Evolutionary conservation across 1,140 invertebrate genomes (phyloP).

Genomic region (Drosophila quadrilineata): DNA sequence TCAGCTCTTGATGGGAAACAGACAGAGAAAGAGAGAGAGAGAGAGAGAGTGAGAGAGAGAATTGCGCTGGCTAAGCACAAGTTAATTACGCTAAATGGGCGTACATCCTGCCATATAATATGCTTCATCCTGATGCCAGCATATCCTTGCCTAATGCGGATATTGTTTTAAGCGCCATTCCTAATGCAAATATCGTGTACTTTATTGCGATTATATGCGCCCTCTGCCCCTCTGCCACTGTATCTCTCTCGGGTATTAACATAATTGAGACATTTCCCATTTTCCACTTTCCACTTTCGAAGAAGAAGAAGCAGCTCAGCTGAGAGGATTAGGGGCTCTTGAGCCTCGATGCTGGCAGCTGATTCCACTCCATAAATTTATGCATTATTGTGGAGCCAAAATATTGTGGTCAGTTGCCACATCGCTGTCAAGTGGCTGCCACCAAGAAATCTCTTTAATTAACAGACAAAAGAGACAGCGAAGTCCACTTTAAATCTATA

Average conservation of each 20-base stretch:
- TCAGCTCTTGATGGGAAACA: too few relatives aligned
- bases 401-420: constrained; percentile 17
- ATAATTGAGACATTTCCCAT: constrained; percentile 60
- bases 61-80: constrained; percentile 28
- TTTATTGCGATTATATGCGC: constrained; percentile 31
- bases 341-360: neutral
- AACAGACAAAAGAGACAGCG: constrained; percentile 46
- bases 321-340: constrained; percentile 8
- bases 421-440: constrained; percentile 23
- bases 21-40: too few relatives aligned
- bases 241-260: constrained; percentile 24
- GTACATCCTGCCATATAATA: constrained; percentile 3
- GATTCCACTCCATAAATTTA: constrained; percentile 27
- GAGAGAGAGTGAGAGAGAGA: too few relatives aligned
- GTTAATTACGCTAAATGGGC: constrained; percentile 63
- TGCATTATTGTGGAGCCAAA: neutral
- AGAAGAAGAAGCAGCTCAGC: too few relatives aligned
- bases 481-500: too few relatives aligned
- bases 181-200: constrained; percentile 54
- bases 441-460: constrained; percentile 17
- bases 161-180: constrained; percentile 36
- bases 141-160: constrained; percentile 40
- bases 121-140: constrained; percentile 5
- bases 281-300: constrained; percentile 13
- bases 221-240: neutral